Evolutionary conservation across 2,113 vertebrate genomes (phyloP).

Genomic region (Proteles cristata): DNA sequence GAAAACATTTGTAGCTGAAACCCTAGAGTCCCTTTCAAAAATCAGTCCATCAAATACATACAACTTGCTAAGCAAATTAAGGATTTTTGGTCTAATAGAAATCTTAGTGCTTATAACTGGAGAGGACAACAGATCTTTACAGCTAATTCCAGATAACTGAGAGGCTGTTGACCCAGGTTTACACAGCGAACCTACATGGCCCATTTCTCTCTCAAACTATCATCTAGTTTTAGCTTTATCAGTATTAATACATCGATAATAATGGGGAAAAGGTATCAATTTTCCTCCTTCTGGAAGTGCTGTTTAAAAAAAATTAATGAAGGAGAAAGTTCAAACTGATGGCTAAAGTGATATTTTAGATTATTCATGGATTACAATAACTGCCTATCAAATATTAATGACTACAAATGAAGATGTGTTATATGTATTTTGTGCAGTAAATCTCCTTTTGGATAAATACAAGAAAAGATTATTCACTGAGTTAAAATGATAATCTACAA

Average conservation of each 20-base stretch:
- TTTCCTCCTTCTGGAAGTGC: background rate
- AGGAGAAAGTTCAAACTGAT: constrained; percentile 37
- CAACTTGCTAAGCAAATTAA: constrained; percentile 53
- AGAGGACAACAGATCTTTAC: background rate
- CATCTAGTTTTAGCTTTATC: background rate
- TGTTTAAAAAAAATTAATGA: background rate
- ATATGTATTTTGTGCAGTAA: constrained; percentile 47
- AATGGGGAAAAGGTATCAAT: background rate
- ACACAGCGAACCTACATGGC: background rate
- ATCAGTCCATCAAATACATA: constrained; percentile 18
- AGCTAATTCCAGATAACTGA: background rate
- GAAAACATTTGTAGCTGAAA: constrained; percentile 23
- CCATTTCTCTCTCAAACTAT: background rate
- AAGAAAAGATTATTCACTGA: constrained; percentile 24
- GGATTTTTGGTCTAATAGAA: background rate
- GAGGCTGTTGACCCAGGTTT: background rate
- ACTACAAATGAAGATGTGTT: background rate
- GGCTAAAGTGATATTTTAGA: background rate
- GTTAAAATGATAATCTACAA: background rate
- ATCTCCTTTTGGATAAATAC: background rate
- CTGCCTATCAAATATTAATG: constrained; percentile 51
- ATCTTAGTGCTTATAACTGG: background rate
- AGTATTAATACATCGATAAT: background rate
- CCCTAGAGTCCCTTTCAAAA: constrained; percentile 50
- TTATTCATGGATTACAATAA: constrained; percentile 41